A percentile compares a stretch with the other conserved stretches of the same genome.
Conservation (phyloP, 2,888 invertebrate species). For the Azorinus chamasolen region DNA sequence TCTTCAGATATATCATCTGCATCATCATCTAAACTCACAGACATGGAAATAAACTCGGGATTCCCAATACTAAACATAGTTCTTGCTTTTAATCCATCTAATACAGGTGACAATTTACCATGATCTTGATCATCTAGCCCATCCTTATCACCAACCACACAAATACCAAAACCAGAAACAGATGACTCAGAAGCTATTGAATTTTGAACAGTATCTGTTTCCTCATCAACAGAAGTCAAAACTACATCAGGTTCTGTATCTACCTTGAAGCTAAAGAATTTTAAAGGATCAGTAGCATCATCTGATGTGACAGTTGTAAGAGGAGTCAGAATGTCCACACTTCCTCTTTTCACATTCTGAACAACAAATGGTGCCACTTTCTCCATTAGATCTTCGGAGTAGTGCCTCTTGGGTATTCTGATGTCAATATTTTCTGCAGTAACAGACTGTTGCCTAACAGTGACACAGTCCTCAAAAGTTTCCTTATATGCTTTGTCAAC, state of each 20-base stretch:
- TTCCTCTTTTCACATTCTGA: slow-evolving; percentile 31
- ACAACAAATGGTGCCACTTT: slow-evolving; percentile 30
- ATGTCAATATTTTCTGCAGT: slow-evolving; percentile 43
- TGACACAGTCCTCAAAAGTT: slow-evolving; percentile 21
- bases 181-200: slow-evolving; percentile 6
- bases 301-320: slow-evolving; percentile 23
- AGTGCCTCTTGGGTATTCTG: slow-evolving; percentile 39
- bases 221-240: slow-evolving; percentile 39
- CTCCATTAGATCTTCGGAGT: slow-evolving; percentile 47
- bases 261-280: slow-evolving; percentile 49
- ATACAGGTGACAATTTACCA: not conserved
- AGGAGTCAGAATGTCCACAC: slow-evolving; percentile 55
- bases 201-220: not conserved
- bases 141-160: slow-evolving; percentile 35
- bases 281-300: slow-evolving; percentile 19
- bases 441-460: slow-evolving; percentile 23
- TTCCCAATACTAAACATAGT: not conserved
- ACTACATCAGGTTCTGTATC: slow-evolving; percentile 58
- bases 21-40: slow-evolving; percentile 2
- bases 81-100: not conserved
- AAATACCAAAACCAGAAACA: slow-evolving; percentile 54
- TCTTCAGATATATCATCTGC: not conserved
- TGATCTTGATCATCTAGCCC: slow-evolving; percentile 22
- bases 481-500: slow-evolving; percentile 25
- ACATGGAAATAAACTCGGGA: slow-evolving; percentile 24